Conservation (phyloP, 2,113 vertebrate genomes). For the Thunnus maccoyii region DNA sequence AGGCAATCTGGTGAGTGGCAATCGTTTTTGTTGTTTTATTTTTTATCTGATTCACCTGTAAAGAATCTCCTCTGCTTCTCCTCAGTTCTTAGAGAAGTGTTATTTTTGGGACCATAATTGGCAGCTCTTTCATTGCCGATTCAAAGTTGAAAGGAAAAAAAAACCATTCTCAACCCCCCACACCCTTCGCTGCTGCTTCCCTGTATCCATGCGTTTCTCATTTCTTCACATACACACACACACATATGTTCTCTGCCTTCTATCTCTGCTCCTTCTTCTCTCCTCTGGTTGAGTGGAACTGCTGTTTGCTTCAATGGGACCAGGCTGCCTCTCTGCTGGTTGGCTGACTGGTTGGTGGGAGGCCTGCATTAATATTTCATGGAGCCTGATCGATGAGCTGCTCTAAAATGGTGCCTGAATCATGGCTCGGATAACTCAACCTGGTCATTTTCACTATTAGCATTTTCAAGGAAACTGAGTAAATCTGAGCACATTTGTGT, state of each 20-base stretch:
- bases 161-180: background rate
- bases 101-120: constrained; percentile 70
- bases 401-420: constrained; percentile 77
- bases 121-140: constrained; percentile 30
- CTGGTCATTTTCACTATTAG: constrained; percentile 31
- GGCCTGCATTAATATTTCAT: constrained; percentile 80
- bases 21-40: constrained; percentile 6
- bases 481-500: background rate
- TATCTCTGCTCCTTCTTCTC: constrained; percentile 9
- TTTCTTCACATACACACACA: constrained; percentile 23
- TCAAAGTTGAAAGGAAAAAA: constrained; percentile 46
- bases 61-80: constrained; percentile 34
- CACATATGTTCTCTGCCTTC: constrained; percentile 17
- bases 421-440: constrained; percentile 55
- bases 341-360: constrained; percentile 67
- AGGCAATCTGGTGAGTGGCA: constrained; percentile 86
- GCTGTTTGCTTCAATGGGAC: constrained; percentile 53
- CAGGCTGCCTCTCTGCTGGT: constrained; percentile 55
- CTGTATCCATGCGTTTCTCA: constrained; percentile 32
- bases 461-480: constrained; percentile 33
- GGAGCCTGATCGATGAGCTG: constrained; percentile 74
- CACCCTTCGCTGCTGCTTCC: constrained; percentile 3
- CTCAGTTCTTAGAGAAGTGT: constrained; percentile 44
- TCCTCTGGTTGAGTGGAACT: constrained; percentile 44
- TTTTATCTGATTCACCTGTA: constrained; percentile 5